Evolutionary conservation across 2,888 invertebrate species (phyloP).

Genomic region (Megaustenia siamemsis): DNA sequence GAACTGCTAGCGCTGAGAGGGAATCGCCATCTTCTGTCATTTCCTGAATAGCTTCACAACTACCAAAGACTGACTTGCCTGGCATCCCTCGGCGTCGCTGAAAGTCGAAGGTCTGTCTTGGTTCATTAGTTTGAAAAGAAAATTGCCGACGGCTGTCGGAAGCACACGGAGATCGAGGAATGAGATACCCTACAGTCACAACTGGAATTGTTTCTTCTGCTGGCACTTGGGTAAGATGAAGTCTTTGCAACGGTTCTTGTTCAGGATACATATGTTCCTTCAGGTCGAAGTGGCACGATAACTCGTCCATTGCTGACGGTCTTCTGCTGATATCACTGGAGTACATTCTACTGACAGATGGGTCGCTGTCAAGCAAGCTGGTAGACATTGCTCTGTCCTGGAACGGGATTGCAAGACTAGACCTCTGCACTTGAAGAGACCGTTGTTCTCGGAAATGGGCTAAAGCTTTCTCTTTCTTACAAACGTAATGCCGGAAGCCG

Average conservation of each 20-base stretch:
- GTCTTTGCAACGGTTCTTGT: neutral
- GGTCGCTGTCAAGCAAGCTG: conserved; percentile 58
- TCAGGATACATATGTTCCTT: neutral
- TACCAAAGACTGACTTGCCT: conserved; percentile 14
- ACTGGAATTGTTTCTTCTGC: neutral
- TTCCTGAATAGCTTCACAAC: conserved; percentile 34
- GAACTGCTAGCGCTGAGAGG: neutral
- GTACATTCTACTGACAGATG: conserved; percentile 47
- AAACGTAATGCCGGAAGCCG: conserved; percentile 72
- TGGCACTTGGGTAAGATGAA: neutral
- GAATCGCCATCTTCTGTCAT: conserved; percentile 20
- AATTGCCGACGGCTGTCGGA: conserved; percentile 17
- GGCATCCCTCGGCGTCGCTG: neutral
- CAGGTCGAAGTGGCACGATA: neutral
- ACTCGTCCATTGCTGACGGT: conserved; percentile 35
- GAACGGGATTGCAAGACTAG: conserved; percentile 54
- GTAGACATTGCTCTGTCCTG: conserved; percentile 53
- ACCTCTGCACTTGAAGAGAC: conserved; percentile 46
- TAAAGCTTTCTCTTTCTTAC: conserved; percentile 61
- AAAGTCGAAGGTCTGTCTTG: neutral
- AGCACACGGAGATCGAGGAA: conserved; percentile 48
- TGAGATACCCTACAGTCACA: conserved; percentile 21
- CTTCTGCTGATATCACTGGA: conserved; percentile 50
- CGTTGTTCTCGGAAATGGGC: conserved; percentile 58
- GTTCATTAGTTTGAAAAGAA: conserved; percentile 21